These are phyloP conservation scores for Dasysyrphus albostriatus DNA, from an alignment of 2,888 invertebrate species.

Conservation along the genomic window DNA sequence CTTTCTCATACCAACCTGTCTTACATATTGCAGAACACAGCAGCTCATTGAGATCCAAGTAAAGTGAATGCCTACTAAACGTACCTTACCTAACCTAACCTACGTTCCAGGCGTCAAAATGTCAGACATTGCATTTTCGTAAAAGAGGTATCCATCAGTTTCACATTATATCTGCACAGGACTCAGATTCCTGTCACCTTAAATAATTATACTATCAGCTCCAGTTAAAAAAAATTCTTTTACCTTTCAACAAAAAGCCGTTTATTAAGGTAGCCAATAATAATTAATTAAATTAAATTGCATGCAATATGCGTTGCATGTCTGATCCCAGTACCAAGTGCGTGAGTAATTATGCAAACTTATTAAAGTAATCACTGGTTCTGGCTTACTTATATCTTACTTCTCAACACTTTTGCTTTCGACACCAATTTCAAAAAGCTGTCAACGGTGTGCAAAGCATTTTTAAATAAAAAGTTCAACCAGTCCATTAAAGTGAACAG, in stretches of 20 bases:
- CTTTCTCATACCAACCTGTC: too few species aligned
- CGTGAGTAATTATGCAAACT: conserved; percentile 37
- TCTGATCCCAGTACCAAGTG: conserved; percentile 22
- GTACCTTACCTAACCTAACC: too few species aligned
- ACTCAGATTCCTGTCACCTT: background rate
- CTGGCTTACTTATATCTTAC: background rate
- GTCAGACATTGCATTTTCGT: too few species aligned
- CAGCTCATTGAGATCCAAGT: too few species aligned
- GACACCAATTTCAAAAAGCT: conserved; percentile 41
- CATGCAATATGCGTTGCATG: conserved; percentile 37
- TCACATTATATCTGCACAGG: background rate
- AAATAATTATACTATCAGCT: background rate
- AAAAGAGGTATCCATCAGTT: background rate
- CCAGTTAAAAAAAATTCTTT: background rate
- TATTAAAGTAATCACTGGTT: conserved; percentile 12
- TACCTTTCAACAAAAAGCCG: too few species aligned
- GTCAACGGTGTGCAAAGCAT: conserved; percentile 12
- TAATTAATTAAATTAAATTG: conserved; percentile 27
- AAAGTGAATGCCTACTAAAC: too few species aligned
- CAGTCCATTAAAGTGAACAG: conserved; percentile 13
- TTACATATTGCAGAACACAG: too few species aligned
- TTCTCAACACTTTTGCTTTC: conserved; percentile 27
- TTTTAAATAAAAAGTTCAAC: background rate
- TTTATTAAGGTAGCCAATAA: background rate
- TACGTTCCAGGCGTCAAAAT: too few species aligned